Evolutionary conservation across 2,888 invertebrate genomes (phyloP).

Genomic region (Harpalus rubripes): DNA sequence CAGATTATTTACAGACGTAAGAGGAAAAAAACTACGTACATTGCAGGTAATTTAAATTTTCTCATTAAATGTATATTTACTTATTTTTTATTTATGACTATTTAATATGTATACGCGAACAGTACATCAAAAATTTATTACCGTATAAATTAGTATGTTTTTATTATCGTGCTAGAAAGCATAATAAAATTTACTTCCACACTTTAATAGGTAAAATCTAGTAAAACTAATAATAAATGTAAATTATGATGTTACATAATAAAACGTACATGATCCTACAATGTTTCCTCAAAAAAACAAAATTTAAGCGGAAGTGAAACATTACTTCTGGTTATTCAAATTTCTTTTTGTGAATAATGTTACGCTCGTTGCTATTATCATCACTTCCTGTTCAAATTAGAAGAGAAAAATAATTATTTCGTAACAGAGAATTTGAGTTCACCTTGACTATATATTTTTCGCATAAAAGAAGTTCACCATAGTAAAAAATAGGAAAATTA

Average conservation of each 20-base stretch:
- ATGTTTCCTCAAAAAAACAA: neutral
- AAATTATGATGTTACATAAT: slow-evolving; percentile 14
- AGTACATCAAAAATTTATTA: neutral
- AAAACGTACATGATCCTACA: neutral
- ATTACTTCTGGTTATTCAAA: slow-evolving; percentile 35
- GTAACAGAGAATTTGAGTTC: neutral
- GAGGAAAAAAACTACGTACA: slow-evolving; percentile 76
- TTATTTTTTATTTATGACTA: too few species aligned
- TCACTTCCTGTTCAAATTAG: slow-evolving; percentile 6
- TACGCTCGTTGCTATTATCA: slow-evolving; percentile 13
- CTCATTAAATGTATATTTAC: neutral
- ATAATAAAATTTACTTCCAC: slow-evolving; percentile 7
- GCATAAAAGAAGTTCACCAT: neutral
- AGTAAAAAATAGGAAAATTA: too few species aligned
- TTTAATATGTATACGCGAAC: neutral
- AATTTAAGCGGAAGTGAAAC: neutral
- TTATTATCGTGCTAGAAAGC: neutral
- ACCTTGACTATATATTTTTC: slow-evolving; percentile 5
- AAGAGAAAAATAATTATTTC: neutral
- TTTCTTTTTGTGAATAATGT: slow-evolving; percentile 21
- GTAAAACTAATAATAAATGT: slow-evolving; percentile 3
- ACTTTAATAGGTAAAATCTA: neutral
- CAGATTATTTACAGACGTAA: slow-evolving; percentile 72
- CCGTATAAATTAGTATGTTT: neutral
- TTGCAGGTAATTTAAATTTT: slow-evolving; percentile 76